phyloP scores from a whole-genome alignment of 2,113 vertebrate genomes.

The Phocoena sinus region DNA sequence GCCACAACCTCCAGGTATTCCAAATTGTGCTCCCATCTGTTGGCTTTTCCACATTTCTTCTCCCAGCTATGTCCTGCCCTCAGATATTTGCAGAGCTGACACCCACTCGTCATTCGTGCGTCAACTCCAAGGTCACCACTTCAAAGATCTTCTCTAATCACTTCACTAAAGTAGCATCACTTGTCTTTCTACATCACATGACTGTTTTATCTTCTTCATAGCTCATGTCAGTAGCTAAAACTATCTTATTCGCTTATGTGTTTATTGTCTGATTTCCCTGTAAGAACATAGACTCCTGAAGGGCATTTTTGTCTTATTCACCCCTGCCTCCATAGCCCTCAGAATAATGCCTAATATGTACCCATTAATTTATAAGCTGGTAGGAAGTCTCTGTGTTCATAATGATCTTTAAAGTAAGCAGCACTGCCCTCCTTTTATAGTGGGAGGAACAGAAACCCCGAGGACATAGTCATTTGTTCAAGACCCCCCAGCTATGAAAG shows the following conservation, averaged over 20 bases:
- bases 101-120: not conserved
- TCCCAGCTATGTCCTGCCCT: not conserved
- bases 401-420: not conserved
- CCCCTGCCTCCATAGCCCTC: not conserved
- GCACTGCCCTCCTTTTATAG: not conserved
- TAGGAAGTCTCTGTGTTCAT: not conserved
- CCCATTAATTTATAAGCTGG: not conserved
- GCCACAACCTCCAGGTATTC: not conserved
- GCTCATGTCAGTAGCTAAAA: not conserved
- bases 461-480: not conserved
- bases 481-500: not conserved
- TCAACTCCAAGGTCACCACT: not conserved
- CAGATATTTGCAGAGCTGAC: not conserved
- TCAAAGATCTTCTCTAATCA: not conserved
- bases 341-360: not conserved
- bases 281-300: not conserved
- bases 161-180: not conserved
- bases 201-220: not conserved
- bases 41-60: not conserved
- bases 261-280: not conserved
- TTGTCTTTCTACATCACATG: not conserved
- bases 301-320: not conserved
- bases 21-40: not conserved
- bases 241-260: not conserved
- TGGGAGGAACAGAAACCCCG: not conserved